Evolutionary conservation across 2,888 invertebrate genomes (phyloP), one percentile per base, ranked within the genome.

Genomic region (Omphaloscelis lunosa): DNA sequence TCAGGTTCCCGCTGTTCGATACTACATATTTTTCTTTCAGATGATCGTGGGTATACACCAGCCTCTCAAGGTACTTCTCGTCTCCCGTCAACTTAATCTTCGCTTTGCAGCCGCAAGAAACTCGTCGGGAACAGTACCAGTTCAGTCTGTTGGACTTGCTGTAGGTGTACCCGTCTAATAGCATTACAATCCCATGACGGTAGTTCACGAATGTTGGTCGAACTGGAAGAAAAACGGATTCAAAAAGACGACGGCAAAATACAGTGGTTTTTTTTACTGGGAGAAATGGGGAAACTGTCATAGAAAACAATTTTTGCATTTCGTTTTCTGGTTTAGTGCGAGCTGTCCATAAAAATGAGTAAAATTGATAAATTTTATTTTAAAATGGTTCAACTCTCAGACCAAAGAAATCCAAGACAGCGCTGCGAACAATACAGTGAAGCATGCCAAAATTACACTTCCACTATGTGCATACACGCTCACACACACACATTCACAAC

Each of bases 71-170:
- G 9, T 79, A 81, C 48, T 83, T 86, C 23, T 81, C 81, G 29
- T 89, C 84, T 0, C 77, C 41, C 0, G 89, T 85, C 17, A 89
- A 70, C 67, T 88, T 90, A 5, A 90, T 72, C 39, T 76, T 87
- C 12, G 89, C 90, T 70, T 86, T 90, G 72, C 90, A 91, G 48
- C 82, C 78, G 15, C 58, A 68, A 9, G 85, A 75, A 5, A 80
- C 74, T 12, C 88, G 85, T 8, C 86, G 82, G 1, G 90, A 89
- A 62, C 91, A 91, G 62, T 91, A 88, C 86, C 87, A 91, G 77
- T 85, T 84, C 17, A 75, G 51, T 41, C 72, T 83, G 4, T 72
- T 80, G 0, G 86, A 86, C 39, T 80, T 86, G 68, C 83, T 90
- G 72, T 89, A 91, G 1, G 90, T 91, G 56, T 73, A 91, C 2